These are phyloP conservation scores for Smittia aterrima DNA, from an alignment of 2,888 invertebrate species.

Conservation along the genomic window DNA sequence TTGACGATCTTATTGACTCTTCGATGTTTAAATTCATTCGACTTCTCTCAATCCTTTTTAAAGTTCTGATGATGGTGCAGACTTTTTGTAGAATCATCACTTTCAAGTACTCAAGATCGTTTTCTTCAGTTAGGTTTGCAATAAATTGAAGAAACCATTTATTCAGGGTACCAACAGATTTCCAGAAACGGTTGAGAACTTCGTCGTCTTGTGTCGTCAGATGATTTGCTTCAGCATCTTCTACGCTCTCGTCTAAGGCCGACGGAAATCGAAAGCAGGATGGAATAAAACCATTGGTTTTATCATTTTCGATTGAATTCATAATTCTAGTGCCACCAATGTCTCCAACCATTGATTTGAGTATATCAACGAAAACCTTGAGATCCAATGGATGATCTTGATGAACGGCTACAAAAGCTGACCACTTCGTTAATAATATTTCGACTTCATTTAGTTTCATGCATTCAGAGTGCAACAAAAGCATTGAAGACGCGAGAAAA, in stretches of 20 bases:
- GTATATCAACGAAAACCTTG: constrained; percentile 9
- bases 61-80: constrained; percentile 7
- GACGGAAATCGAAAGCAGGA: background rate
- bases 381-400: background rate
- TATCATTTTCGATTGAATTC: background rate
- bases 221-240: background rate
- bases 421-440: background rate
- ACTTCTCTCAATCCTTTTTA: constrained; percentile 1
- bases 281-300: background rate
- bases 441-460: background rate
- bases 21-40: background rate
- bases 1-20: background rate
- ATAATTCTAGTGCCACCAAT: background rate
- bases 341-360: background rate
- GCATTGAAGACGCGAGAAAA: background rate
- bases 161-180: background rate
- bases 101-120: background rate
- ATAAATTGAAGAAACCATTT: constrained; percentile 13
- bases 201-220: constrained; percentile 9
- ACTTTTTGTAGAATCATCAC: background rate
- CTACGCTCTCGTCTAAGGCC: background rate
- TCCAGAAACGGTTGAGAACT: constrained; percentile 10
- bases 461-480: background rate
- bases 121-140: background rate
- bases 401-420: constrained; percentile 6